phyloP scores from a whole-genome alignment of 2,113 vertebrate species.

The Phalacrocorax pelagicus region DNA sequence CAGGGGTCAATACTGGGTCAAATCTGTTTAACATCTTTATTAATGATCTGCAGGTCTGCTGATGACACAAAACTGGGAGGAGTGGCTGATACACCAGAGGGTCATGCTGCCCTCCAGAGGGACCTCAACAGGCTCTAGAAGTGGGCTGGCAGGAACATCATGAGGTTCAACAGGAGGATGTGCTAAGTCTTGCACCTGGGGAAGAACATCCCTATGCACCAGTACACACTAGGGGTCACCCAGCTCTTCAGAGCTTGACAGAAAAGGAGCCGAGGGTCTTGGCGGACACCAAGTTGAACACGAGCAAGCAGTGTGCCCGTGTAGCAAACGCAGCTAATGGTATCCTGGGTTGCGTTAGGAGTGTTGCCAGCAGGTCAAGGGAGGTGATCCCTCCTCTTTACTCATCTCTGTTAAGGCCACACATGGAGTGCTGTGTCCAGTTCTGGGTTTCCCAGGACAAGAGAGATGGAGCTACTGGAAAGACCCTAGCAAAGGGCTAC shows the following conservation, averaged over 20 bases:
- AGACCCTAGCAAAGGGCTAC: background rate
- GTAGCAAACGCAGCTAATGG: background rate
- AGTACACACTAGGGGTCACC: rapidly evolving
- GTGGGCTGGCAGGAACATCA: background rate
- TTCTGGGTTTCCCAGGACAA: background rate
- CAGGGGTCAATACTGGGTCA: background rate
- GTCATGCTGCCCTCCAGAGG: background rate
- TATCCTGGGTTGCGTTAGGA: background rate
- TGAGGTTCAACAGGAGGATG: background rate
- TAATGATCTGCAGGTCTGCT: background rate
- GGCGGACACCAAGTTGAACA: background rate
- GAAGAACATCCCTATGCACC: background rate
- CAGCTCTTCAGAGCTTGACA: background rate
- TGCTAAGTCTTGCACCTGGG: background rate
- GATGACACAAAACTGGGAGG: background rate
- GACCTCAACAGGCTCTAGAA: background rate
- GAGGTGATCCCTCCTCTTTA: background rate
- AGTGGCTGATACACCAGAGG: background rate
- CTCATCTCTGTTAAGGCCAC: background rate
- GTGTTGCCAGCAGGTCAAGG: background rate
- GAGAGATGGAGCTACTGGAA: background rate
- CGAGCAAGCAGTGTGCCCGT: rapidly evolving
- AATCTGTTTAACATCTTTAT: slow-evolving; percentile 30
- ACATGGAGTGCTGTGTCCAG: background rate
- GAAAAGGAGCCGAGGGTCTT: background rate